phyloP scores from a whole-genome alignment of 2,888 invertebrate species.

The Drosophila birchii region DNA sequence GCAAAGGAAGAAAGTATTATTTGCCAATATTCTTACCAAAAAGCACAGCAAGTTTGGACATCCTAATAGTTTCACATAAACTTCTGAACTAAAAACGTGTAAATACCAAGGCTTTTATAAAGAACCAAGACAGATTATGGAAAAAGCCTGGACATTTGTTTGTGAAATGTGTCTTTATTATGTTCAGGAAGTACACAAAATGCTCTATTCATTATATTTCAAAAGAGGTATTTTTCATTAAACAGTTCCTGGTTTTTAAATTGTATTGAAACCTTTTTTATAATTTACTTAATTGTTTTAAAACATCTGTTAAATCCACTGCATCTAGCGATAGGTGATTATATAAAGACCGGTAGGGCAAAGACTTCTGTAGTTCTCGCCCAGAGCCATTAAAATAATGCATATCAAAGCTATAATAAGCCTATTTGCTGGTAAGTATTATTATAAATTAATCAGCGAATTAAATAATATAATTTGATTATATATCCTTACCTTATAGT shows the following conservation, averaged over 20 bases:
- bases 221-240: conserved; percentile 10
- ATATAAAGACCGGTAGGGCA: conserved; percentile 10
- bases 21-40: conserved; percentile 50
- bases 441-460: neutral
- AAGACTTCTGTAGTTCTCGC: neutral
- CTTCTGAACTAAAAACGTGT: conserved; percentile 16
- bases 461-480: neutral
- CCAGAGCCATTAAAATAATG: conserved; percentile 16
- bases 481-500: neutral
- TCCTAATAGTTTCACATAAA: conserved; percentile 13
- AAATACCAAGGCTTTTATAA: conserved; percentile 39
- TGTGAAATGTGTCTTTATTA: neutral
- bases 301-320: conserved; percentile 2
- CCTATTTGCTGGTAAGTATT: conserved; percentile 33
- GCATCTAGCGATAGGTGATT: conserved; percentile 5
- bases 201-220: neutral
- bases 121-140: neutral
- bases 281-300: neutral
- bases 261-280: neutral
- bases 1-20: no score
- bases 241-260: neutral
- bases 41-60: conserved; percentile 54
- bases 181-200: conserved; percentile 18
- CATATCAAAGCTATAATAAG: conserved; percentile 30
- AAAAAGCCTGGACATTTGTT: neutral